Percentiles rank a stretch among this genome's conserved stretches.
Evolutionary conservation across 2,888 invertebrate genomes (phyloP).

Genomic region (Leptinotarsa juncta): DNA sequence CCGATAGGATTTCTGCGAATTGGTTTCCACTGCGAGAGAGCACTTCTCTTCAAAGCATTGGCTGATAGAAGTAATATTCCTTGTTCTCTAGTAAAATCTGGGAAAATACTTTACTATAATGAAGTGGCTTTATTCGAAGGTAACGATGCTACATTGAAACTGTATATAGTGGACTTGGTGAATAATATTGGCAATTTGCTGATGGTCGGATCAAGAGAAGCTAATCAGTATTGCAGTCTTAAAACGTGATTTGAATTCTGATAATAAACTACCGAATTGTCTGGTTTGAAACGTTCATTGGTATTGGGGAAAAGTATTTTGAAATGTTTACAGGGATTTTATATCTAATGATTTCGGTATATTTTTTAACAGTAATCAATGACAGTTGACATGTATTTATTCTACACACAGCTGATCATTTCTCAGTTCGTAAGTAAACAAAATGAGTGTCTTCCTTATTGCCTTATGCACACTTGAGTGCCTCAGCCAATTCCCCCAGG

Average conservation of each 20-base stretch:
- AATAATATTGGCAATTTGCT: conserved; percentile 64
- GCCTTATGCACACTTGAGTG: no score
- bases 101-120: conserved; percentile 60
- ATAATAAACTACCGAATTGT: neutral
- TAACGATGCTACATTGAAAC: conserved; percentile 49
- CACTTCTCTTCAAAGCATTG: conserved; percentile 66
- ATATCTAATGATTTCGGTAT: no score
- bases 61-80: conserved; percentile 68
- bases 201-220: conserved; percentile 61
- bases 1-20: conserved; percentile 67
- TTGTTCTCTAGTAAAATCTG: conserved; percentile 64
- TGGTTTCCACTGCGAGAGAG: conserved; percentile 68
- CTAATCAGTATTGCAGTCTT: conserved; percentile 60
- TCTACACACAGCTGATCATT: no score
- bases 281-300: neutral
- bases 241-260: conserved; percentile 6
- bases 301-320: neutral
- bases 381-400: no score
- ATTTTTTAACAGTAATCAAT: no score
- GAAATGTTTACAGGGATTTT: no score
- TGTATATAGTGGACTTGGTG: conserved; percentile 67
- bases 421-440: no score
- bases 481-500: no score
- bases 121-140: conserved; percentile 56
- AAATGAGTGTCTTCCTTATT: no score